phyloP scores from a whole-genome alignment of 2,113 vertebrate species.

The Excalfactoria chinensis region DNA sequence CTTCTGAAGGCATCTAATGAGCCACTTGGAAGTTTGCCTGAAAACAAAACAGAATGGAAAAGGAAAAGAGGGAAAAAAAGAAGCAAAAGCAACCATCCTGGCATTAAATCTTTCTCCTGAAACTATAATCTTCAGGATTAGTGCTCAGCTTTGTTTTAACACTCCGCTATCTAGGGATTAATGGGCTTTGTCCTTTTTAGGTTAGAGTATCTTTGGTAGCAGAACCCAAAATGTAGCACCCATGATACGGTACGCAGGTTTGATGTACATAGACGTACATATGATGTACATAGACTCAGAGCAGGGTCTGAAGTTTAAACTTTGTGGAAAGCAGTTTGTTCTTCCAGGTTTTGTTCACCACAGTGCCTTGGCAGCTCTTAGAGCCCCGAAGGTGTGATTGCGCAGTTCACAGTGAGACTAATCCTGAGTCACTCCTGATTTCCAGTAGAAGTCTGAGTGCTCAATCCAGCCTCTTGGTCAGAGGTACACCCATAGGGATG shows the following conservation, averaged over 20 bases:
- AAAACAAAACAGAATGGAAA: conserved; percentile 25
- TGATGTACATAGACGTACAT: not conserved
- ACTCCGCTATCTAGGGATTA: not conserved
- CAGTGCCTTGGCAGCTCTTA: not conserved
- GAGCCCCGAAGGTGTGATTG: not conserved
- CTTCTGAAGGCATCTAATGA: conserved; percentile 63
- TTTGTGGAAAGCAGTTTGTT: not conserved
- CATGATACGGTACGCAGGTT: not conserved
- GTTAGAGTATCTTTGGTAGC: not conserved
- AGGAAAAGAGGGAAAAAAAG: not conserved
- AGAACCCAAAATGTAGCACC: not conserved
- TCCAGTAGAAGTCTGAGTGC: not conserved
- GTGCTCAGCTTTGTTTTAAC: conserved; percentile 6
- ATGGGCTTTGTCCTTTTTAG: not conserved
- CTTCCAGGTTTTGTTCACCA: not conserved
- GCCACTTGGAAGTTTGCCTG: conserved; percentile 60
- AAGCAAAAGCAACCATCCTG: not conserved
- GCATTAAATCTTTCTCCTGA: conserved; percentile 45
- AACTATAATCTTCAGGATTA: conserved; percentile 44
- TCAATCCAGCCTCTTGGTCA: not conserved
- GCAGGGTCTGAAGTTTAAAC: not conserved
- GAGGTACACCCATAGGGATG: not conserved
- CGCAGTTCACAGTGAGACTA: not conserved
- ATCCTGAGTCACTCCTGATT: not conserved
- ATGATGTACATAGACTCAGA: not conserved